phyloP scores from a whole-genome alignment of 2,113 vertebrate genomes.

The Leptosomus discolor region DNA sequence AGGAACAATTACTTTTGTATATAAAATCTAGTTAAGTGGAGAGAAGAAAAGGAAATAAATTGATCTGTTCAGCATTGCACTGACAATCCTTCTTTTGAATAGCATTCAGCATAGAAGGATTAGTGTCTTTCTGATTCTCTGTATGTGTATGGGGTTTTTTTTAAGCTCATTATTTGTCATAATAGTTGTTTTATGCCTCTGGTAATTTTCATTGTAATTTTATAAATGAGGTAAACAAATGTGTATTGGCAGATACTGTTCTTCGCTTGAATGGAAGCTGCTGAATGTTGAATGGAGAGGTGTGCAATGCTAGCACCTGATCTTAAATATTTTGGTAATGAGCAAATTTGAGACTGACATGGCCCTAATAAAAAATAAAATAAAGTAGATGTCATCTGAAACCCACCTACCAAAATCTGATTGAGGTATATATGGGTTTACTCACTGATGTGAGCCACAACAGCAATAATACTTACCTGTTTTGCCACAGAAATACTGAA shows the following conservation, averaged over 20 bases:
- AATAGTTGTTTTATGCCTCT: not conserved
- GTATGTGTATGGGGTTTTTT: not conserved
- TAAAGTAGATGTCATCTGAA: not conserved
- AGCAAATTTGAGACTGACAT: not conserved
- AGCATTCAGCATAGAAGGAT: not conserved
- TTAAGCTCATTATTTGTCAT: constrained; percentile 29
- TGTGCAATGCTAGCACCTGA: fast-evolving
- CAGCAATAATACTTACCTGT: not conserved
- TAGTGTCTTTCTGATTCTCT: not conserved
- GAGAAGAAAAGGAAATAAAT: constrained; percentile 37
- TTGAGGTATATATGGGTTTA: not conserved
- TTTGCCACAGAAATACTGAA: not conserved
- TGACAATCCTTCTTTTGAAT: constrained; percentile 9
- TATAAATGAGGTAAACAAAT: not conserved
- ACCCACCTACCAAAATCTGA: not conserved
- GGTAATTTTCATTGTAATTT: not conserved
- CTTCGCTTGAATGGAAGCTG: constrained; percentile 16
- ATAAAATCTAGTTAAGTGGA: constrained; percentile 24
- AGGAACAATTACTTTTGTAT: constrained; percentile 24
- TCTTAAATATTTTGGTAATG: not conserved
- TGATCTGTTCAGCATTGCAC: not conserved
- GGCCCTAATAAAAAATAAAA: not conserved
- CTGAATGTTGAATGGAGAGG: not conserved
- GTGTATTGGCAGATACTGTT: not conserved
- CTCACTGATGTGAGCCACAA: not conserved